Base-by-base conservation (phyloP, 1,140 invertebrate species). In the Schlechtendalia chinensis region DNA sequence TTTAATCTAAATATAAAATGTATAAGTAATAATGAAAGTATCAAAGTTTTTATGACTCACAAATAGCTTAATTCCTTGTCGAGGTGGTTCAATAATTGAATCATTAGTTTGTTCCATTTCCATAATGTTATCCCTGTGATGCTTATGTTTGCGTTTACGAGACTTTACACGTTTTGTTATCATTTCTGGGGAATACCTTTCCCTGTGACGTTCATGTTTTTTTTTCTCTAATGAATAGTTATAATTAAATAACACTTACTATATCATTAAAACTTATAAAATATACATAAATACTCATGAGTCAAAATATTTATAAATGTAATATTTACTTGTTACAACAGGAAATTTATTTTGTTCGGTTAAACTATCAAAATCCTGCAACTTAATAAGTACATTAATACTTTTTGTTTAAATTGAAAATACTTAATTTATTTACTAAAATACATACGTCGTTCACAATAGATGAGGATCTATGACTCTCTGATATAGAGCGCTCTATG, bases 21-120 rank as follows among this genome's bases (percentile, higher is more conserved):
- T 22, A 11, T 45, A 61, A 81, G 58, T 53, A 19, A 19, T 27
- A n/a, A 10, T 45, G 24, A 74, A 32, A 72, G 39, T 32, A 5
- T 77, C n/a, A 54, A 59, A n/a, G 5, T 80, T 29, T 29, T 63
- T 1, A 63, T 27, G 47, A 82, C 82, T 82, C 87, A 93, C 92
- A 87, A 92, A 93, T 81, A 93, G 92, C 50, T 90, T 81, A 90
- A 90, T 87, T 91, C 91, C 81, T 85, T 86, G 86, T 84, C 88
- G 63, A 84, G 89, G 88, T 74, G 86, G 85, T 47, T 91, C 89
- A 63, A 87, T 88, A 59, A 82, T 81, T 47, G 53, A 47, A 53
- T 75, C 71, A 67, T 75, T 58, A 47, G 59, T 85, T 87, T 88
- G 82, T 91, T 90, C 59, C 89, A 85, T 84, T 93, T 91, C 75